phyloP scores from a whole-genome alignment of 2,797 vertebrate genomes.

The Acanthis flammea region DNA sequence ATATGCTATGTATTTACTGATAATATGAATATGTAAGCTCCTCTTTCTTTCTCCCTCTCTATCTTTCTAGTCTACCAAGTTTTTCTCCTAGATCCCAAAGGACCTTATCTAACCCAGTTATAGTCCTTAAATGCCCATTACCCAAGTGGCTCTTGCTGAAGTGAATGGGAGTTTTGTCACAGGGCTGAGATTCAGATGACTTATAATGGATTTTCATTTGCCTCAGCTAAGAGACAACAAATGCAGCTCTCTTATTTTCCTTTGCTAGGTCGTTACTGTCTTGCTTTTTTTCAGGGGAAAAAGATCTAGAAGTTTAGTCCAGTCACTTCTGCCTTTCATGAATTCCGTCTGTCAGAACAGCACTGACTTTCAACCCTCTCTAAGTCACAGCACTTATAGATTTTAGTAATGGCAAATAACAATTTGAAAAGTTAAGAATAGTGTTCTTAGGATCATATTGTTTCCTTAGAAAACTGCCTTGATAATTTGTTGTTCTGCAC shows the following conservation, averaged over 20 bases:
- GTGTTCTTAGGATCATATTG: neutral
- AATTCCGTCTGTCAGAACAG: neutral
- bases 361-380: neutral
- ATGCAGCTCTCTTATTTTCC: neutral
- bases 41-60: neutral
- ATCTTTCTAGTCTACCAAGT: neutral
- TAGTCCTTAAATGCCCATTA: neutral
- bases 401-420: neutral
- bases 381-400: neutral
- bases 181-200: neutral
- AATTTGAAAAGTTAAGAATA: neutral
- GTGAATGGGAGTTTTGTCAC: neutral
- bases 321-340: neutral
- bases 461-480: slow-evolving; percentile 12
- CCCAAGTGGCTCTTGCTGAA: neutral
- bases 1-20: neutral
- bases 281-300: neutral
- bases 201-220: neutral
- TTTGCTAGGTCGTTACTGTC: neutral
- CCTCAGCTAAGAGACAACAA: neutral
- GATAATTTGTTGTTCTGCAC: slow-evolving; percentile 22
- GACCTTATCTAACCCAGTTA: neutral
- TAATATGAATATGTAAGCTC: neutral
- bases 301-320: neutral
- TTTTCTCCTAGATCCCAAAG: neutral